Conservation (phyloP, 2,113 vertebrate genomes). For the Chlamydotis undulata region DNA sequence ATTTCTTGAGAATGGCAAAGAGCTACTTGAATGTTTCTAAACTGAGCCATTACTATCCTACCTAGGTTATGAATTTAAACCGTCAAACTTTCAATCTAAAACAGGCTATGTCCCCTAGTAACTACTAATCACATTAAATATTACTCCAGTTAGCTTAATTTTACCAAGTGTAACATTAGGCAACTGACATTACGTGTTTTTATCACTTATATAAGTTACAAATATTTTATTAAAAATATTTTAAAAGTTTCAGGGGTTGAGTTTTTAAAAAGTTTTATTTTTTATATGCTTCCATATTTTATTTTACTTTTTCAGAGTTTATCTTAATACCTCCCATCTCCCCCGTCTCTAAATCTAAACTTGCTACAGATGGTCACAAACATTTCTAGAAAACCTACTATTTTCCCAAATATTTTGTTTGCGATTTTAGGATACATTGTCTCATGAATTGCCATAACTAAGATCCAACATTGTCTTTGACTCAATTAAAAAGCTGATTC, state of each 20-base stretch:
- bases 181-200: not conserved
- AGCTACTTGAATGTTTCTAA: not conserved
- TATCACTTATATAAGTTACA: not conserved
- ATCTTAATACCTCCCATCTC: not conserved
- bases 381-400: not conserved
- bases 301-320: not conserved
- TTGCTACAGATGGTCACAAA: not conserved
- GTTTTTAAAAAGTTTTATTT: not conserved
- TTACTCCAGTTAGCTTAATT: not conserved
- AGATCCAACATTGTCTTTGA: not conserved
- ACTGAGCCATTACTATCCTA: not conserved
- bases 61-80: not conserved
- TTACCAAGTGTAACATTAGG: not conserved
- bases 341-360: not conserved
- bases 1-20: not conserved
- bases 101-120: not conserved
- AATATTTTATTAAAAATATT: not conserved
- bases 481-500: not conserved
- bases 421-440: not conserved
- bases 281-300: not conserved
- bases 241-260: too few relatives aligned
- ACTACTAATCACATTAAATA: not conserved
- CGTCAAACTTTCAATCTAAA: not conserved
- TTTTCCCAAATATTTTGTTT: not conserved
- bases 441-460: not conserved